Conservation (phyloP, 2,113 vertebrate genomes). For the Percopsis transmontana region DNA sequence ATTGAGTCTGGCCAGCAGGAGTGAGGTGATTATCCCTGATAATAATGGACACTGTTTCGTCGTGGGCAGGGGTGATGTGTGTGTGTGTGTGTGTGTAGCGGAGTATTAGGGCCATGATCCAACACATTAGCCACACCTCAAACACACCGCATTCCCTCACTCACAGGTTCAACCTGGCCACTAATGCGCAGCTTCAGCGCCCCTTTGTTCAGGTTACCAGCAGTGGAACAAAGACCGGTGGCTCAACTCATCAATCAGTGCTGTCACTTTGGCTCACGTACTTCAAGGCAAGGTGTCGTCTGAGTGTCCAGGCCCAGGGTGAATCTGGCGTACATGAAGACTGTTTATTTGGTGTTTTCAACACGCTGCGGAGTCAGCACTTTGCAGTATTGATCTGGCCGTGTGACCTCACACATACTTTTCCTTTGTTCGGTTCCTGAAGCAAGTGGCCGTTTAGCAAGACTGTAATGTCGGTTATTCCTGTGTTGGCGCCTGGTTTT, state of each 20-base stretch:
- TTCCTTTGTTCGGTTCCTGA: constrained; percentile 50
- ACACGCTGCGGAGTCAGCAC: constrained; percentile 68
- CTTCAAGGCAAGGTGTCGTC: constrained; percentile 31
- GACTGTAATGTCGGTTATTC: background rate
- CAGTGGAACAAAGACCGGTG: constrained; percentile 58
- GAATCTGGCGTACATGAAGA: constrained; percentile 36
- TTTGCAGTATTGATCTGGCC: constrained; percentile 59
- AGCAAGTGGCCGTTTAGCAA: background rate
- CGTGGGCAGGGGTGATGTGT: constrained; percentile 5
- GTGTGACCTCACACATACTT: constrained; percentile 35
- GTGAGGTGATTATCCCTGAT: constrained; percentile 14
- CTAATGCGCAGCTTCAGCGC: constrained; percentile 18
- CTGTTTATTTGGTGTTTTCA: constrained; percentile 66
- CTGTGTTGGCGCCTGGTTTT: background rate
- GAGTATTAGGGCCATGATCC: too few relatives aligned
- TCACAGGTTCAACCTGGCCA: background rate
- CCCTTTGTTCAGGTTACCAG: constrained; percentile 56
- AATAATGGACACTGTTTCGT: constrained; percentile 4
- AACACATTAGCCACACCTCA: background rate
- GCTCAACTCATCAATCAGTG: constrained; percentile 68
- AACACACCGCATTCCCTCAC: constrained; percentile 6
- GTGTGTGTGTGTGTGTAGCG: too few relatives aligned
- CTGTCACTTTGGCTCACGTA: constrained; percentile 49
- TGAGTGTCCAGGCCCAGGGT: constrained; percentile 9
- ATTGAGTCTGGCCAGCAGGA: constrained; percentile 60